Evolutionary conservation across 2,797 vertebrate genomes (phyloP).

Genomic region (Eupleurogrammus muticus): DNA sequence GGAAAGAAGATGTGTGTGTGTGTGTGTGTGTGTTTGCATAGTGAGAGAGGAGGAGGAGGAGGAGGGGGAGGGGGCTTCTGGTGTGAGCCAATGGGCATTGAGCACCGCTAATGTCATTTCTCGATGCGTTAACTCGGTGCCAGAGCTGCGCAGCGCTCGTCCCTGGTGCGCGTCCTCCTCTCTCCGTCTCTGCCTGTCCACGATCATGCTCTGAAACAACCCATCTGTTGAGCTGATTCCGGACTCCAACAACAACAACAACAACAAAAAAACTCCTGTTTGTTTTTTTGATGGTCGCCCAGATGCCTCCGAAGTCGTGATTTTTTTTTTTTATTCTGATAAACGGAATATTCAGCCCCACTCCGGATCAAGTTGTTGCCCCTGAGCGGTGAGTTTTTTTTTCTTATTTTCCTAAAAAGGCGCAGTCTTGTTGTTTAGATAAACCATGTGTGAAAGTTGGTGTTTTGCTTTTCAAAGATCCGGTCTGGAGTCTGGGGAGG

Average conservation of each 20-base stretch:
- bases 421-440: neutral
- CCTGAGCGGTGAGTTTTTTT: slow-evolving; percentile 61
- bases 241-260: slow-evolving; percentile 20
- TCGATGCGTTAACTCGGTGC: slow-evolving; percentile 77
- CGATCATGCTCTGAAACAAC: slow-evolving; percentile 52
- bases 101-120: slow-evolving; percentile 74
- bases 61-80: slow-evolving; percentile 46
- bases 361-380: slow-evolving; percentile 34
- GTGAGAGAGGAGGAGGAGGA: neutral
- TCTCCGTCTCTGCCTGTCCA: slow-evolving; percentile 4
- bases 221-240: slow-evolving; percentile 34
- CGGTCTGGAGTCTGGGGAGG: neutral
- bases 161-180: slow-evolving; percentile 40
- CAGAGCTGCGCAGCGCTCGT: slow-evolving; percentile 68
- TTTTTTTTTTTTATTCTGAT: slow-evolving; percentile 45
- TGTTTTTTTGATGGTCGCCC: slow-evolving; percentile 26
- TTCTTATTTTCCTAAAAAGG: neutral
- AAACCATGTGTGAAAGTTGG: neutral
- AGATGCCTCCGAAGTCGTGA: slow-evolving; percentile 69
- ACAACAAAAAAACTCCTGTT: slow-evolving; percentile 3
- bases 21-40: neutral
- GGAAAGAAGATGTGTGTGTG: slow-evolving; percentile 24
- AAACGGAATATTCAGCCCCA: slow-evolving; percentile 66
- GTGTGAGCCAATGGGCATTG: slow-evolving; percentile 82
- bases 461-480: too few relatives aligned